Percentiles rank a stretch among this genome's conserved stretches.
Conservation (phyloP, 2,888 invertebrate species). For the Plusia festucae region DNA sequence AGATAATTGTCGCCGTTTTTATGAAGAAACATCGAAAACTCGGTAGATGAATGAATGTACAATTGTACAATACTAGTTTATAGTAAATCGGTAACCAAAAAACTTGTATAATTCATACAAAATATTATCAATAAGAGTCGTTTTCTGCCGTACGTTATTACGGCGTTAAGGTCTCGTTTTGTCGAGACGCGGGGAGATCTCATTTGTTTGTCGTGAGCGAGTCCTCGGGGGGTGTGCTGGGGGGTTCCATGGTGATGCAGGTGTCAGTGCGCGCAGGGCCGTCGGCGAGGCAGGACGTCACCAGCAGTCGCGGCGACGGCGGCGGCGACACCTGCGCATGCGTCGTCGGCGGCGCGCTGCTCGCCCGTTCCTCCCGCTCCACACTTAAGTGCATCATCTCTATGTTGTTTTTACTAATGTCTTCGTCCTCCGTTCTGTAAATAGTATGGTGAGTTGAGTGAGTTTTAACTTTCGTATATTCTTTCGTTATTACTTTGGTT, state of each 20-base stretch:
- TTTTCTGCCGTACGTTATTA: conserved; percentile 19
- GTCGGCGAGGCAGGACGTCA: conserved; percentile 42
- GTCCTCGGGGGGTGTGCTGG: conserved; percentile 41
- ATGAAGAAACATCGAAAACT: conserved; percentile 77
- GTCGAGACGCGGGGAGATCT: conserved; percentile 56
- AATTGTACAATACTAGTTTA: conserved; percentile 44
- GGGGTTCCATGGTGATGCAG: conserved; percentile 72
- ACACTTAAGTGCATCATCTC: conserved; percentile 74
- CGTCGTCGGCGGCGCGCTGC: conserved; percentile 74
- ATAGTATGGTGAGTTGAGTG: not conserved
- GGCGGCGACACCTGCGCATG: conserved; percentile 41
- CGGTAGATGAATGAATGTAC: conserved; percentile 61
- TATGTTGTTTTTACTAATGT: conserved; percentile 70
- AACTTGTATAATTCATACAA: conserved; percentile 77
- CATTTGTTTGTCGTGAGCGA: conserved; percentile 61
- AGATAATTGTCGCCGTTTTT: conserved; percentile 71
- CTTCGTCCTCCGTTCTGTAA: conserved; percentile 63
- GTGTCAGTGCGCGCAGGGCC: conserved; percentile 64
- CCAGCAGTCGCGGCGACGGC: conserved; percentile 48
- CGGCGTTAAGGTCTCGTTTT: conserved; percentile 26
- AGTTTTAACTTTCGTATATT: conserved; percentile 8
- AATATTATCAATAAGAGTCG: conserved; percentile 68
- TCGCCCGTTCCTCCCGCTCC: conserved; percentile 71
- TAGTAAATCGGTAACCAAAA: conserved; percentile 62
- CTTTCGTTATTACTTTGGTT: no score